phyloP scores from a whole-genome alignment of 2,888 invertebrate species.

The Noctuana brunneofusca region DNA sequence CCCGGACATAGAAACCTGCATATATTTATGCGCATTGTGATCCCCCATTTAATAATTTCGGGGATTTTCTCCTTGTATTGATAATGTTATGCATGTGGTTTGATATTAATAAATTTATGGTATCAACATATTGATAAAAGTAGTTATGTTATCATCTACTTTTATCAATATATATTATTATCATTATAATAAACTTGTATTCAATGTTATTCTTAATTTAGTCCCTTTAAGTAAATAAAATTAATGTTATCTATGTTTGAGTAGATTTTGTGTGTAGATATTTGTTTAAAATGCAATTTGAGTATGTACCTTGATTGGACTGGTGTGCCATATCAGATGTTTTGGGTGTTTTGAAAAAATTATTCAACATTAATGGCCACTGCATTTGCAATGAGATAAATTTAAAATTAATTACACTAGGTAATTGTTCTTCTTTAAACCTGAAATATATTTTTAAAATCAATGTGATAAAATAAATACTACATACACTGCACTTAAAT shows the following conservation, averaged over 20 bases:
- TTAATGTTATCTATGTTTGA: conserved; percentile 21
- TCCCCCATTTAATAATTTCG: too few species aligned
- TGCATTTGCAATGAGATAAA: conserved; percentile 17
- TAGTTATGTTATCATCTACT: too few species aligned
- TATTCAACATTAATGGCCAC: conserved; percentile 19
- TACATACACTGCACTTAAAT: too few species aligned
- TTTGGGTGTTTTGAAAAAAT: conserved; percentile 15
- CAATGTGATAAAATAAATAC: background rate
- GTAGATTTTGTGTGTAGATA: conserved; percentile 25
- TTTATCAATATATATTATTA: conserved; percentile 12
- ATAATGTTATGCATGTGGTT: conserved; percentile 6
- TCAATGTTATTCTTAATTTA: conserved; percentile 27
- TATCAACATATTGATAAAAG: too few species aligned
- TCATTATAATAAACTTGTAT: conserved; percentile 19
- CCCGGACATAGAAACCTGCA: too few species aligned
- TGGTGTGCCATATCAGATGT: conserved; percentile 25
- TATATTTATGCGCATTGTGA: too few species aligned
- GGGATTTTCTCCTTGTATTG: conserved; percentile 12
- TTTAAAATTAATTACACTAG: background rate
- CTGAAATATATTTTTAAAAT: background rate
- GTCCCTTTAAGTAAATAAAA: conserved; percentile 20
- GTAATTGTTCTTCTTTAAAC: background rate
- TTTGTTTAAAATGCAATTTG: conserved; percentile 13
- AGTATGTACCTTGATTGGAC: conserved; percentile 19
- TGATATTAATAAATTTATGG: conserved; percentile 4